Base-by-base conservation (phyloP, 2,113 vertebrate species). In the Gorilla gorilla region DNA sequence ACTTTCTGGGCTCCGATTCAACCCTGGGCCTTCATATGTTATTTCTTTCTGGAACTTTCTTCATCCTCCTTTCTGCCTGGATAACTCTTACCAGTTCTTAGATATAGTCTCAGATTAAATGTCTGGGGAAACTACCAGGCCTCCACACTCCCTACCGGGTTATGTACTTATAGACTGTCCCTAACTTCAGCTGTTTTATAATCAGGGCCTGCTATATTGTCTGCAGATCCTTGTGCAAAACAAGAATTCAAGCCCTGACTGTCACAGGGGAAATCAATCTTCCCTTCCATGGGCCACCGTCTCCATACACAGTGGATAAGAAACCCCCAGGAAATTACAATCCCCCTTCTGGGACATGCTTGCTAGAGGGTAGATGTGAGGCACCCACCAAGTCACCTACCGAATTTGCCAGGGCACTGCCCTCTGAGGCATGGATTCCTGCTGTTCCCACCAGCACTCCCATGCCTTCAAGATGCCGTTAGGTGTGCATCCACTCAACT, bases 401-500 rank as follows among this genome's bases (percentile, higher is more conserved):
- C 10, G 55, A 61, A 61, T 25, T 12, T 32, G 1, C 40, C 25
- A 10, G 20, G 52, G 6, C 8, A 13, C 22, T 79, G 32, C 16
- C 20, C 43, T 14, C 3, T 12, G 8, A 18, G 17, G 2, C 59
- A 73, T 1, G 23, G 12, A 84, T 8, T 55, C 17, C 23, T 6
- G 1, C 6, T 45, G 1, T 6, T 35, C 7, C 20, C 43, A 61
- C 27, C 23, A n/a, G 14, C 27, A 32, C 10, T 16, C 4, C 23
- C 8, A 0, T 4, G 18, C 7, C 75, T 50, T 14, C 35, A 55
- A 57, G 40, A 66, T 3, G 4, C 18, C 38, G 23, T 76, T 5
- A 13, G 9, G 10, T 38, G 3, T 52, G 23, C 1, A 4, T 27
- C 59, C 6, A 6, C 9, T 35, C 1, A 0, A 38, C 11, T n/a